Evolutionary conservation across 2,888 invertebrate genomes (phyloP).

Genomic region (Limenitis camilla): DNA sequence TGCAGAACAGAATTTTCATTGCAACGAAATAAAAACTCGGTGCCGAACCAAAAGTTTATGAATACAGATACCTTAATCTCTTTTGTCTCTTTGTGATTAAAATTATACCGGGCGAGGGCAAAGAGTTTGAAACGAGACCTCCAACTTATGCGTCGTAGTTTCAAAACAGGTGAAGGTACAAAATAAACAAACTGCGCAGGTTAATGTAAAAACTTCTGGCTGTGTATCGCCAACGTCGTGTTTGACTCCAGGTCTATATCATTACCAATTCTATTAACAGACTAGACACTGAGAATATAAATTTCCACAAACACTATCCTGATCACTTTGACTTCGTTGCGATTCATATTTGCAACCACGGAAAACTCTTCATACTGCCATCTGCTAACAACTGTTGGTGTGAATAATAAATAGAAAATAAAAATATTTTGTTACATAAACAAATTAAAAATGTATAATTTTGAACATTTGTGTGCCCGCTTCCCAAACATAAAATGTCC

Average conservation of each 20-base stretch:
- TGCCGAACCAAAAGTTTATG: constrained; percentile 49
- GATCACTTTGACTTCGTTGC: too few relatives aligned
- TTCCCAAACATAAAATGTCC: constrained; percentile 54
- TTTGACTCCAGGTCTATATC: too few relatives aligned
- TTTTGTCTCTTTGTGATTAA: constrained; percentile 68
- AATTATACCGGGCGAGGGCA: constrained; percentile 48
- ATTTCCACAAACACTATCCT: too few relatives aligned
- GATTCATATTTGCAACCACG: too few relatives aligned
- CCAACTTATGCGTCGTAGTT: constrained; percentile 58
- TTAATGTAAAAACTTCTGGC: constrained; percentile 66
- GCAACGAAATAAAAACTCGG: constrained; percentile 38
- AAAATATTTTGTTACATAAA: too few relatives aligned
- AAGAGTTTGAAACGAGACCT: constrained; percentile 60
- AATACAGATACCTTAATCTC: constrained; percentile 43
- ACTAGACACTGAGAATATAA: too few relatives aligned
- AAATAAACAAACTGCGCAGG: constrained; percentile 57
- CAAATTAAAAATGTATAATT: too few relatives aligned
- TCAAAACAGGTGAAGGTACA: constrained; percentile 50
- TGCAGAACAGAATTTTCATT: constrained; percentile 13
- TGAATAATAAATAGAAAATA: too few relatives aligned
- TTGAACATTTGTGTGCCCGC: constrained; percentile 15
- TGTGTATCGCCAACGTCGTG: constrained; percentile 39
- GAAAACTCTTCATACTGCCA: too few relatives aligned
- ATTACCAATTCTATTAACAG: too few relatives aligned
- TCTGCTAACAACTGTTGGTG: too few relatives aligned